phyloP scores from a whole-genome alignment of 2,797 vertebrate species.

The Gadopsis marmoratus region DNA sequence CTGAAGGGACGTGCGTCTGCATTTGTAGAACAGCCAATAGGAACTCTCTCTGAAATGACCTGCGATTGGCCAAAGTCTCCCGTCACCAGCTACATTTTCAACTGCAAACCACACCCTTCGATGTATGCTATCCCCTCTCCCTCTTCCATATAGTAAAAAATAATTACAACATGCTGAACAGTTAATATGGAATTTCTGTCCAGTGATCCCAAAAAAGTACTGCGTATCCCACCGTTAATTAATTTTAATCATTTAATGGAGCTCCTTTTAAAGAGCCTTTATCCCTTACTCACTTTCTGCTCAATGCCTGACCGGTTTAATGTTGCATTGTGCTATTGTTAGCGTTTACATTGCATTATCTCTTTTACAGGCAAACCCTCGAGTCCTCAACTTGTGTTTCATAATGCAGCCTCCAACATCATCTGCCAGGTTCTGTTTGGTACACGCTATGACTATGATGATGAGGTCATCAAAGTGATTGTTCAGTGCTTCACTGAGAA shows the following conservation, averaged over 20 bases:
- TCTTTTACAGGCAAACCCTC: conserved; percentile 66
- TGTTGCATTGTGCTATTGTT: background rate
- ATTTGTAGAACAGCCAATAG: too few species aligned
- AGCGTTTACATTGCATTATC: background rate
- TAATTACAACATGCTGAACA: too few species aligned
- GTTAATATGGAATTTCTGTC: too few species aligned
- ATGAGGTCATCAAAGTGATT: conserved; percentile 70
- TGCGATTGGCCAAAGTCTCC: too few species aligned
- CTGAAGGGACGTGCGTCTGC: too few species aligned
- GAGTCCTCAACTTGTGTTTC: conserved; percentile 81
- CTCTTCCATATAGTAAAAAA: too few species aligned
- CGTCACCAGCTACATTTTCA: too few species aligned
- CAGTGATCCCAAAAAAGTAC: too few species aligned
- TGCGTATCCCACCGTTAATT: too few species aligned
- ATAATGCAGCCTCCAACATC: conserved; percentile 83
- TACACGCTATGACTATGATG: conserved; percentile 74
- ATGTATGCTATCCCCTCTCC: too few species aligned
- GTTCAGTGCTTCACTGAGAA: conserved; percentile 72
- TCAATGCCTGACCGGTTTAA: background rate
- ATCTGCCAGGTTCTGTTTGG: conserved; percentile 83
- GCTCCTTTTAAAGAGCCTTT: background rate
- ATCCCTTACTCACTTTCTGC: background rate
- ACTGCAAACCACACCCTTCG: too few species aligned
- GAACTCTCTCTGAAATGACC: too few species aligned
- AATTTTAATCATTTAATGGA: background rate